Conservation (phyloP, 2,888 invertebrate species). For the Zele albiditarsus region DNA sequence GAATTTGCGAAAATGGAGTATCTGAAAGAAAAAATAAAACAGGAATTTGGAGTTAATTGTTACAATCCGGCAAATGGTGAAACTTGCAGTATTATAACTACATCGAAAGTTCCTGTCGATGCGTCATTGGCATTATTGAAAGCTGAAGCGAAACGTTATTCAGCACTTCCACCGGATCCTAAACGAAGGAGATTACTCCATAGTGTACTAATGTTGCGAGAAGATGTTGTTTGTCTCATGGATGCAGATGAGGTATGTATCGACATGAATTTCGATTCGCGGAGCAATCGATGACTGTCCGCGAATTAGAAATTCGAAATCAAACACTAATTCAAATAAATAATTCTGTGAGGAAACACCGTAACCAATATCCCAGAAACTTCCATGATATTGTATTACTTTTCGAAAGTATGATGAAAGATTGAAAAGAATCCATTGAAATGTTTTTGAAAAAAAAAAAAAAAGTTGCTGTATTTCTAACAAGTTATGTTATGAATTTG, state of each 20-base stretch:
- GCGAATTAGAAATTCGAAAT: too few species aligned
- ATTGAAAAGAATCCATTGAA: too few species aligned
- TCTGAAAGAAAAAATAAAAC: slow-evolving; percentile 93
- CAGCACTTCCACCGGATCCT: slow-evolving; percentile 88
- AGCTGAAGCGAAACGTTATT: slow-evolving; percentile 86
- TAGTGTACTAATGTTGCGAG: slow-evolving; percentile 92
- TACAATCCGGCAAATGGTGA: slow-evolving; percentile 99
- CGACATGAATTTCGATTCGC: not conserved
- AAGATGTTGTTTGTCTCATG: slow-evolving; percentile 88
- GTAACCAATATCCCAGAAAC: too few species aligned
- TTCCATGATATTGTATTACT: too few species aligned
- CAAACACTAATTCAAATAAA: too few species aligned
- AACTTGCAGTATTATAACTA: slow-evolving; percentile 90
- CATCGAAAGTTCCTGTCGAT: slow-evolving; percentile 91
- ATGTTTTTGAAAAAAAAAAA: too few species aligned
- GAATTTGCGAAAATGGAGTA: slow-evolving; percentile 99
- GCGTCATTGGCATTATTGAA: slow-evolving; percentile 88
- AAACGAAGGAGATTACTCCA: slow-evolving; percentile 91
- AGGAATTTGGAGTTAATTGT: slow-evolving; percentile 92
- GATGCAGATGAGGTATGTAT: slow-evolving; percentile 86
- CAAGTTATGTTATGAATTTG: not conserved
- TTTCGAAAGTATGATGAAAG: too few species aligned
- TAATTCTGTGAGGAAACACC: too few species aligned
- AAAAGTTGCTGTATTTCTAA: too few species aligned
- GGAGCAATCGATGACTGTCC: too few species aligned